phyloP scores from a whole-genome alignment of 2,888 invertebrate genomes.

The Caenorhabditis doughertyi region DNA sequence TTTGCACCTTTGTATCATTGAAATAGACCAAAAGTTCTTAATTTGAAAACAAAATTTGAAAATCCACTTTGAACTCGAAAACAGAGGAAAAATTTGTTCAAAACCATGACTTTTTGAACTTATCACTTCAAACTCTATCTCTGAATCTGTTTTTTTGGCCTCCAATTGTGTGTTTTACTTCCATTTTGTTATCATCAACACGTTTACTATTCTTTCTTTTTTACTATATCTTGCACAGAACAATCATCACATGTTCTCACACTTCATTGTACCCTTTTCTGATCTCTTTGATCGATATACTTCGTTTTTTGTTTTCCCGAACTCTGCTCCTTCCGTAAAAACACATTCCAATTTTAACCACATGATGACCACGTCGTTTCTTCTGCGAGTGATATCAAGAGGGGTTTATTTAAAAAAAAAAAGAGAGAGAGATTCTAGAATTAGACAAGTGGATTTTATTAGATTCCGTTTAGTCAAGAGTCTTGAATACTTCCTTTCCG shows the following conservation, averaged over 20 bases:
- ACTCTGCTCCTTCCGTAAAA: slow-evolving; percentile 7
- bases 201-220: slow-evolving; percentile 6
- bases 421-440: slow-evolving; percentile 15
- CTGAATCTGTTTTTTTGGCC: no score
- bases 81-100: no score
- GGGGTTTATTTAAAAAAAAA: slow-evolving; percentile 19
- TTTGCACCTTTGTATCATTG: no score
- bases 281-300: slow-evolving; percentile 15
- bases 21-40: no score
- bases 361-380: slow-evolving; percentile 48
- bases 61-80: no score
- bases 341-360: slow-evolving; percentile 12
- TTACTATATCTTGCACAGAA: slow-evolving; percentile 18
- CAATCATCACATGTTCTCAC: slow-evolving; percentile 25
- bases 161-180: no score
- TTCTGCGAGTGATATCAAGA: slow-evolving; percentile 19
- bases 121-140: no score
- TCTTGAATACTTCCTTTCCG: slow-evolving; percentile 82
- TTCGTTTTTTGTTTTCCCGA: slow-evolving; percentile 23
- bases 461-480: slow-evolving; percentile 64
- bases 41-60: no score
- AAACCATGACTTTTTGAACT: no score
- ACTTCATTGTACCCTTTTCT: slow-evolving; percentile 17
- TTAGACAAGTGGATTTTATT: slow-evolving; percentile 1
- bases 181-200: not conserved